Conservation (phyloP, 2,113 vertebrate species). For the Catharus bicknelli region DNA sequence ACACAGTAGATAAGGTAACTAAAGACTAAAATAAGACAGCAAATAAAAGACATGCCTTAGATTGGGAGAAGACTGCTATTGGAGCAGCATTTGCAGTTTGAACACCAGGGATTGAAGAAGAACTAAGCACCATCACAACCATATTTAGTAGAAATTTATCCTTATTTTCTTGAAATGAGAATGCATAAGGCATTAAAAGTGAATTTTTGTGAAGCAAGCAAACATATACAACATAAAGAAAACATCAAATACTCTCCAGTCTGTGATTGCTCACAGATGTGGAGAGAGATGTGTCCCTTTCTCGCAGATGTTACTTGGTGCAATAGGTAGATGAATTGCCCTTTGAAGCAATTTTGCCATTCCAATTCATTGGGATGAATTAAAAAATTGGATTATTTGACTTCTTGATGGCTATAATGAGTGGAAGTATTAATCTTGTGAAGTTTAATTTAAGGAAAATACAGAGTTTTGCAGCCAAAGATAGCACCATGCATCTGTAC, state of each 20-base stretch:
- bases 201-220: not conserved
- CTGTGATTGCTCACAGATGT: not conserved
- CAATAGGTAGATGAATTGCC: not conserved
- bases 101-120: not conserved
- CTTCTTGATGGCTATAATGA: not conserved
- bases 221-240: not conserved
- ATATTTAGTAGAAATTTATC: not conserved
- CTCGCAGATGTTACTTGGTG: not conserved
- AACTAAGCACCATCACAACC: not conserved
- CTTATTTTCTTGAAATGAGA: not conserved
- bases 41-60: not conserved
- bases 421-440: not conserved
- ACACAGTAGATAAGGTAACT: not conserved
- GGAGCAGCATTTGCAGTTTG: not conserved
- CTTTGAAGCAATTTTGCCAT: not conserved
- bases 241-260: not conserved
- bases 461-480: not conserved
- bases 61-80: not conserved
- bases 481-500: not conserved
- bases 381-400: not conserved
- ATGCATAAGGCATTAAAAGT: not conserved
- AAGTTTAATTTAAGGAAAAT: not conserved
- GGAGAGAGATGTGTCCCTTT: not conserved
- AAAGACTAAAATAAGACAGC: not conserved
- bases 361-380: not conserved